phyloP scores from a whole-genome alignment of 2,113 vertebrate species.

The Pedionomus torquatus region DNA sequence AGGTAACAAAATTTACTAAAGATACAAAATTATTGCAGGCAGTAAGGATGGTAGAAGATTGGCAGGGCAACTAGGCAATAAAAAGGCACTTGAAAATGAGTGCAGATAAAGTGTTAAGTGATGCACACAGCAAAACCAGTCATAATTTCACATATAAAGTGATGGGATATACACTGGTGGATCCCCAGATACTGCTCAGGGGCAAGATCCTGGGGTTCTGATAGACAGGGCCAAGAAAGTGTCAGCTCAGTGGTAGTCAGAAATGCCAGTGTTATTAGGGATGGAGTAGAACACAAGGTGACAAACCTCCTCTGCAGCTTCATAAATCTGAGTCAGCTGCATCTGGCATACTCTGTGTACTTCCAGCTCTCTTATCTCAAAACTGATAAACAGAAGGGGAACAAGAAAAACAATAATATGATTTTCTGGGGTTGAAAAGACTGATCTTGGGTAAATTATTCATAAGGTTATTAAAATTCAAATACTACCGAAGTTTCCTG shows the following conservation, averaged over 20 bases:
- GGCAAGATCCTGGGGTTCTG: background rate
- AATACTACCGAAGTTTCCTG: background rate
- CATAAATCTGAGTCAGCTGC: background rate
- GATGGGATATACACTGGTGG: background rate
- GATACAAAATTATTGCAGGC: background rate
- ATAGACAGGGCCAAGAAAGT: background rate
- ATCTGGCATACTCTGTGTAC: background rate
- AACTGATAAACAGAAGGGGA: background rate
- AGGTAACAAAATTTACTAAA: background rate
- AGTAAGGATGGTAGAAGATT: background rate
- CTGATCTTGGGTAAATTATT: conserved; percentile 44
- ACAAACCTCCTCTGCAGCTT: background rate
- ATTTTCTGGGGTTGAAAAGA: background rate
- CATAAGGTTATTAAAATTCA: conserved; percentile 17
- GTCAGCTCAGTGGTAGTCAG: background rate
- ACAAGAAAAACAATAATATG: background rate
- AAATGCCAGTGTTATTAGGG: background rate
- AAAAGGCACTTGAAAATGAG: background rate
- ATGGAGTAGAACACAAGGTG: background rate
- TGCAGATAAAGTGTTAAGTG: background rate
- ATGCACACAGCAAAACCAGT: background rate
- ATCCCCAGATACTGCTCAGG: background rate
- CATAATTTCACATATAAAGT: background rate
- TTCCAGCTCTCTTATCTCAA: background rate
- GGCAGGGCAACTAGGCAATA: background rate